Base-by-base conservation (phyloP, 2,113 vertebrate species). In the Motacilla alba region DNA sequence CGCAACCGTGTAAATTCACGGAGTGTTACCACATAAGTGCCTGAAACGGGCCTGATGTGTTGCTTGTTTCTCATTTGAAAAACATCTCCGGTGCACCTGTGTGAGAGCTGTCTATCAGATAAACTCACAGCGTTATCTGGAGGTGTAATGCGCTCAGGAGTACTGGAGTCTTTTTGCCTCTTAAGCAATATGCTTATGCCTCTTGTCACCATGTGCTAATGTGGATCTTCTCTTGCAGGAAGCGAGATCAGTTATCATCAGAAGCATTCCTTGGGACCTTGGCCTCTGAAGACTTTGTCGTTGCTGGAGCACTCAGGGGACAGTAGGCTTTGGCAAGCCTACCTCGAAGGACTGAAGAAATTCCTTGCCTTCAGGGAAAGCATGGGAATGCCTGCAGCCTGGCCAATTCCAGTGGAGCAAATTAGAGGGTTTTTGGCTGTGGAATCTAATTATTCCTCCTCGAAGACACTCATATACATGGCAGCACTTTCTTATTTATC, bases 361-460 rank as follows among this genome's bases (percentile, higher is more conserved):
- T 97, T 96, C 52, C 35, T 95, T 16, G 24, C 1, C 49, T 97
- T 93, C 16, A 94, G 95, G 60, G 24, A 81, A 60, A 53, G 6
- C 15, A 52, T 59, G 76, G 58, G 58, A 49, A 86, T 96, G 94
- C 78, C 92, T 81, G 80, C 94, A 24, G 43, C 23, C 19, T 96
- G 96, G 95, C 97, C 92, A n/a, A 37, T 97, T 91, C 97, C 96
- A 30, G 47, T 10, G 19, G 58, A 94, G 3, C 95, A 97, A 59
- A 52, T 96, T n/a, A 81, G 89, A 88, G 92, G 95, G 0, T 97
- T 97, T 82, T 82, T 97, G 69, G 11, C 84, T 37, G 16, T 30
- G 21, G 92, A 97, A 46, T 90, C 81, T 22, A n/a, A 50, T 35
- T 13, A 20, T 37, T 78, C 94, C 7, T 41, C 75, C 9, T 81